These are phyloP conservation scores for Lytechinus pictus DNA, from an alignment of 35 echinoderm and acorn worm genomes.

Conservation along the genomic window DNA sequence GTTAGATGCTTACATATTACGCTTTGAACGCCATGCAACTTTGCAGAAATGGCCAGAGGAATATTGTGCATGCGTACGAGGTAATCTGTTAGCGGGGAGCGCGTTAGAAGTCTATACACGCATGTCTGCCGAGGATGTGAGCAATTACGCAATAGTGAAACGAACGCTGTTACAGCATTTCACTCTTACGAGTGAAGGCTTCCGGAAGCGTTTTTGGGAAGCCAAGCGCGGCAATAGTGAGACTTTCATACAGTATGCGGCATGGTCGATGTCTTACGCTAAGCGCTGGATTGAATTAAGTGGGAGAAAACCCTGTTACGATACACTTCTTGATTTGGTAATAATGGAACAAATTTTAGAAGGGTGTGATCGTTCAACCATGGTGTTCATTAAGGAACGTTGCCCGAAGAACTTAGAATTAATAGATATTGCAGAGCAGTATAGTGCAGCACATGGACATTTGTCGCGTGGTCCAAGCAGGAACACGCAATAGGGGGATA, in stretches of 20 bases:
- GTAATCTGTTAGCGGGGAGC: slow-evolving; percentile 65
- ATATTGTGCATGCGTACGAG: slow-evolving; percentile 55
- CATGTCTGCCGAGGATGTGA: slow-evolving; percentile 52
- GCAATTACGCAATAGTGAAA: slow-evolving; percentile 64
- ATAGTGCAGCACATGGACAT: no score
- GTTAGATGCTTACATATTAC: slow-evolving; percentile 27
- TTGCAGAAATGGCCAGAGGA: slow-evolving; percentile 34
- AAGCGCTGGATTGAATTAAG: slow-evolving; percentile 52
- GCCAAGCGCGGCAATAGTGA: no score
- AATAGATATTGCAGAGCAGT: no score
- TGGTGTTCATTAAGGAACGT: no score
- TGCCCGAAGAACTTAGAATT: no score
- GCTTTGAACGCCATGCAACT: slow-evolving; percentile 57
- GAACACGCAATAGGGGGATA: no score
- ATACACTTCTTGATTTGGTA: slow-evolving; percentile 52
- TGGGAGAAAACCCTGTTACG: slow-evolving; percentile 29
- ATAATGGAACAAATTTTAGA: slow-evolving; percentile 57
- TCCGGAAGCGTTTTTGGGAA: slow-evolving; percentile 56
- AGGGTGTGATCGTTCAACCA: no score
- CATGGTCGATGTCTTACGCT: slow-evolving; percentile 24
- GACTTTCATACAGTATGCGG: slow-evolving; percentile 17
- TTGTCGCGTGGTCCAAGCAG: no score
- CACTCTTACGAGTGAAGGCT: slow-evolving; percentile 64
- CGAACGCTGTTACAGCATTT: slow-evolving; percentile 56
- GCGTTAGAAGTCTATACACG: slow-evolving; percentile 74